Evolutionary conservation across 2,888 invertebrate species (phyloP).

Genomic region (Cerastis leucographa): DNA sequence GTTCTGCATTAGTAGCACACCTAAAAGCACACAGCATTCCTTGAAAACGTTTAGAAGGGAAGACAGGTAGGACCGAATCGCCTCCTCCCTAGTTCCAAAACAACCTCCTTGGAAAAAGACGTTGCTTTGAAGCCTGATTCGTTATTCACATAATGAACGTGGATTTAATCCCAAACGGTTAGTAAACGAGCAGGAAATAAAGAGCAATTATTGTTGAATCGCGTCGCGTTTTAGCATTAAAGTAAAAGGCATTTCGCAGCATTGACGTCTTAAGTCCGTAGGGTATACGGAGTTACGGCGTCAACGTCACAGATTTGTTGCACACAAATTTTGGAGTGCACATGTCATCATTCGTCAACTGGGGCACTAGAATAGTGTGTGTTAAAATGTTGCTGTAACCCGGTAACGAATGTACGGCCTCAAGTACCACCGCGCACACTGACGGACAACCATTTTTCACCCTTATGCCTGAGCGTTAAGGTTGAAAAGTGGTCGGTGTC

Average conservation of each 20-base stretch:
- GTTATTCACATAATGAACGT: constrained; percentile 36
- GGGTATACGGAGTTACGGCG: constrained; percentile 40
- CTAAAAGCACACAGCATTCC: constrained; percentile 87
- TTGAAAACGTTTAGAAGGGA: constrained; percentile 77
- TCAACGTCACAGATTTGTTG: constrained; percentile 45
- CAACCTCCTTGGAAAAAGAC: constrained; percentile 34
- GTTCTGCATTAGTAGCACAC: constrained; percentile 87
- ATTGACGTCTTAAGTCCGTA: constrained; percentile 41
- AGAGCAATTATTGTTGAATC: constrained; percentile 26
- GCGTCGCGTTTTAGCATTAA: constrained; percentile 44
- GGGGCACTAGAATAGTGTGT: neutral
- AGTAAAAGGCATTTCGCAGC: constrained; percentile 54
- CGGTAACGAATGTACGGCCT: constrained; percentile 13
- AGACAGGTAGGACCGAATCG: constrained; percentile 75
- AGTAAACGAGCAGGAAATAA: constrained; percentile 51
- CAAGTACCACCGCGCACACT: neutral
- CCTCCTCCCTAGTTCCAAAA: constrained; percentile 71
- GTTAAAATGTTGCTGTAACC: neutral
- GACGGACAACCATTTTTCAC: too few relatives aligned
- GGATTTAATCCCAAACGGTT: constrained; percentile 28
- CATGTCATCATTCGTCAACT: neutral
- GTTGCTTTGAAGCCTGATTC: constrained; percentile 52
- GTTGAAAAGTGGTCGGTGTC: too few relatives aligned
- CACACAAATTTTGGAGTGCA: constrained; percentile 21
- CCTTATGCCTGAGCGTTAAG: too few relatives aligned